Percentiles rank a stretch among this genome's conserved stretches.
These are phyloP conservation scores for Daubentonia madagascariensis DNA, from an alignment of 2,113 vertebrate species.

Conservation along the genomic window DNA sequence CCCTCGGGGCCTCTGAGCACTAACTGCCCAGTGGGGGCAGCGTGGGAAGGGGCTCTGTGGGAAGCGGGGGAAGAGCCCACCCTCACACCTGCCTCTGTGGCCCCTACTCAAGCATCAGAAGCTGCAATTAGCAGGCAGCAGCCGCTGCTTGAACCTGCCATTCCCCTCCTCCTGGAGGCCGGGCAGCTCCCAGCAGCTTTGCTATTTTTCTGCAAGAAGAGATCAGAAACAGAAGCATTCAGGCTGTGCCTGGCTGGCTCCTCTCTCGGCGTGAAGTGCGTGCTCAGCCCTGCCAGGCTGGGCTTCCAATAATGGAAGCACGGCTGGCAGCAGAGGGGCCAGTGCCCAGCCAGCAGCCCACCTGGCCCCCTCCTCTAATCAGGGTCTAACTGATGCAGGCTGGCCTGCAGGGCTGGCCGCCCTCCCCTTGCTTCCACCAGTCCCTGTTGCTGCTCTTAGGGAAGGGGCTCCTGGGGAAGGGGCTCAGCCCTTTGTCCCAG, in stretches of 20 bases:
- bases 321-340: not conserved
- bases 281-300: not conserved
- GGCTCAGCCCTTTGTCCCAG: constrained; percentile 1
- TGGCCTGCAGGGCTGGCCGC: rapidly evolving
- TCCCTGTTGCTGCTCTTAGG: not conserved
- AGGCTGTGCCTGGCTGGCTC: not conserved
- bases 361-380: not conserved
- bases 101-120: not conserved
- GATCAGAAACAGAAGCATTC: constrained; percentile 38
- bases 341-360: not conserved
- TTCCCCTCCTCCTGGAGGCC: not conserved
- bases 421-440: not conserved
- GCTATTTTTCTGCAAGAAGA: constrained; percentile 1
- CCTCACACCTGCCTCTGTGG: not conserved
- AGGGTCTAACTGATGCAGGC: not conserved
- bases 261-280: not conserved
- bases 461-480: not conserved
- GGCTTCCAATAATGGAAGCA: not conserved
- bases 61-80: not conserved
- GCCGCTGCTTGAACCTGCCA: not conserved
- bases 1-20: not conserved
- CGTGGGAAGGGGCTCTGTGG: not conserved
- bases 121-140: not conserved
- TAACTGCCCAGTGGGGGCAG: not conserved
- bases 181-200: not conserved